A percentile compares a stretch with the other conserved stretches of the same genome.
These are phyloP conservation scores for Blera fallax DNA, from an alignment of 2,888 invertebrate species.

Conservation along the genomic window DNA sequence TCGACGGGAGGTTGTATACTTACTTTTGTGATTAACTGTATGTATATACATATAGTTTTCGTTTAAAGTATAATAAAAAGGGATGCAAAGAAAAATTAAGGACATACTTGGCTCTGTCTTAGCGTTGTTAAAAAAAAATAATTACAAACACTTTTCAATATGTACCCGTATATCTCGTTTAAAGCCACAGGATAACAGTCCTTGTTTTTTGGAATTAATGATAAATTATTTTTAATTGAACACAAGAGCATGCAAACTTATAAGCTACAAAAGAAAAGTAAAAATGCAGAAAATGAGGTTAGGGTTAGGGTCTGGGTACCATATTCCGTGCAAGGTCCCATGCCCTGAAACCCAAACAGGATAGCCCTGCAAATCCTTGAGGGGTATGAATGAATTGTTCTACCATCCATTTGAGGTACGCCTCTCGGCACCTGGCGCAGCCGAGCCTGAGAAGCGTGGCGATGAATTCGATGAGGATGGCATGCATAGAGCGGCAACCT, in stretches of 20 bases:
- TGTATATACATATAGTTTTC: conserved; percentile 58
- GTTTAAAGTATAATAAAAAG: conserved; percentile 57
- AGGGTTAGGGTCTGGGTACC: conserved; percentile 7
- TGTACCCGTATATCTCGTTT: background rate
- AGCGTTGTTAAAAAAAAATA: conserved; percentile 25
- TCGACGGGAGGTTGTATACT: no score
- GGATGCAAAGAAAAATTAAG: conserved; percentile 41
- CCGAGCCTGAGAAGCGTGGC: conserved; percentile 85
- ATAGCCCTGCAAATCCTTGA: conserved; percentile 61
- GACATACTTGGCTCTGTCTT: conserved; percentile 48
- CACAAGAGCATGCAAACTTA: conserved; percentile 74
- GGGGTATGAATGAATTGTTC: conserved; percentile 31
- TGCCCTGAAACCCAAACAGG: conserved; percentile 13
- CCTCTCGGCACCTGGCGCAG: conserved; percentile 89
- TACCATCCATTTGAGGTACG: conserved; percentile 81
- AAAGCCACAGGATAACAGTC: conserved; percentile 36
- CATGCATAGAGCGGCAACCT: conserved; percentile 77
- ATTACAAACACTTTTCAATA: conserved; percentile 49
- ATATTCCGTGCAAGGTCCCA: conserved; percentile 61
- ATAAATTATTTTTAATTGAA: conserved; percentile 59
- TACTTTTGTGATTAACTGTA: no score
- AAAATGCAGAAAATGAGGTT: conserved; percentile 24
- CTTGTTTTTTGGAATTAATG: conserved; percentile 34
- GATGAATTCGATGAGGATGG: conserved; percentile 81
- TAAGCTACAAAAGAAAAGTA: conserved; percentile 52